A percentile compares a stretch with the other conserved stretches of the same genome.
Evolutionary conservation across 2,797 vertebrate species (phyloP).

Genomic region (Karalla daura): DNA sequence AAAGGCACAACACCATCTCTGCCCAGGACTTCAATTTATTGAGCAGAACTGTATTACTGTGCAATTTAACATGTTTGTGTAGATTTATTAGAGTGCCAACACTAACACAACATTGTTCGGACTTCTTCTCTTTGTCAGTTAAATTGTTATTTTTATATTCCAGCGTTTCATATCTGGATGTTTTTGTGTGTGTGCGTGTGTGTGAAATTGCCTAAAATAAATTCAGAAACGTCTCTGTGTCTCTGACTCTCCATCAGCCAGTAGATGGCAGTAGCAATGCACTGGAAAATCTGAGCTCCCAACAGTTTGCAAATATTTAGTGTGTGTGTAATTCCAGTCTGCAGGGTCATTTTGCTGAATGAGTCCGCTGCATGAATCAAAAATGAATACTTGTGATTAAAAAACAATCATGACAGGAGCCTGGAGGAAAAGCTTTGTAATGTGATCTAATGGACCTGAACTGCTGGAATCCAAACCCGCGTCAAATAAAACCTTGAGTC

Average conservation of each 20-base stretch:
- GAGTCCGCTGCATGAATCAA: background rate
- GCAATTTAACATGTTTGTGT: background rate
- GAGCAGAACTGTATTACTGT: no score
- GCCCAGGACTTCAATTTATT: no score
- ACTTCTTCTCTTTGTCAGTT: constrained; percentile 10
- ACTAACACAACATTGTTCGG: constrained; percentile 2
- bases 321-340: background rate
- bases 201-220: constrained; percentile 62
- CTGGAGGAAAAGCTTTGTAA: background rate
- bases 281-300: constrained; percentile 21
- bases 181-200: constrained; percentile 27
- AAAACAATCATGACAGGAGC: background rate
- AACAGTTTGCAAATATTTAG: background rate
- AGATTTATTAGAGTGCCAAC: constrained; percentile 8
- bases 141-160: constrained; percentile 64
- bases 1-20: no score
- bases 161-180: constrained; percentile 21
- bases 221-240: constrained; percentile 17
- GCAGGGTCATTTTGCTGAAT: background rate
- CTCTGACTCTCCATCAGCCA: constrained; percentile 41
- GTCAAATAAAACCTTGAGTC: background rate
- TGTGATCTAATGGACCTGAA: background rate
- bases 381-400: background rate
- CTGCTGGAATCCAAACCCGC: background rate
- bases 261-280: constrained; percentile 77